Evolutionary conservation across 2,113 vertebrate genomes (phyloP), one percentile per base, ranked within the genome.

Genomic region (Triplophysa tibetana): DNA sequence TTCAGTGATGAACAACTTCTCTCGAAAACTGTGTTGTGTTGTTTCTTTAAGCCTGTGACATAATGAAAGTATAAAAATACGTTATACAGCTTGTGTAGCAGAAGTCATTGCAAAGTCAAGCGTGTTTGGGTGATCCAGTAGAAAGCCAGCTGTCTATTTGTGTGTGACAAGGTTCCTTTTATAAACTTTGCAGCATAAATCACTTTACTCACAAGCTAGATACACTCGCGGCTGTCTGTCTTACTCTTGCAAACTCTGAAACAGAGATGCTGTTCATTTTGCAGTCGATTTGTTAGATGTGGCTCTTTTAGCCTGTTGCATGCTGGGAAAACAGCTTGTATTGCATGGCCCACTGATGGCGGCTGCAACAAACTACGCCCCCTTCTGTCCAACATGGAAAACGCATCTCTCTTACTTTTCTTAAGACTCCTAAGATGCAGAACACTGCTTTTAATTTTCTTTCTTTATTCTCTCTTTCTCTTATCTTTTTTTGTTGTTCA

Each of bases 381-480:
- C 23, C 48, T 24, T 50, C 54, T 43, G 50, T 33, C 65, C 67
- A 66, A 60, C 65, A 7, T 70, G 33, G 24, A 72, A 52, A 58
- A 79, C 26, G 45, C 43, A 38, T 50, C 56, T 63, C 13, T 24
- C 19, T 41, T 76, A 45, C 8, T 69, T 61, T 79, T 38, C 50
- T 69, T 66, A 45, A 65, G 62, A 68, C 10, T 33, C 41, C 56
- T 63, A 66, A 66, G 61, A 83, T 72, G 50, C 52, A 52, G 23
- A 72, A 73, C 60, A 50, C 61, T 38, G 54, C 33, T 76, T 56
- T 69, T 69, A 77, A 77, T 83, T 67, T 83, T 33, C 58, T 62
- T 48, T 69, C 61, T 33, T 38, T 58, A 68, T 68, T 82, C 66
- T 73, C 77, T 78, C 75, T 79, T 41, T 77, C 60, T 75, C 72